phyloP scores from a whole-genome alignment of 2,888 invertebrate species.

The Ennomos fuscantarius region DNA sequence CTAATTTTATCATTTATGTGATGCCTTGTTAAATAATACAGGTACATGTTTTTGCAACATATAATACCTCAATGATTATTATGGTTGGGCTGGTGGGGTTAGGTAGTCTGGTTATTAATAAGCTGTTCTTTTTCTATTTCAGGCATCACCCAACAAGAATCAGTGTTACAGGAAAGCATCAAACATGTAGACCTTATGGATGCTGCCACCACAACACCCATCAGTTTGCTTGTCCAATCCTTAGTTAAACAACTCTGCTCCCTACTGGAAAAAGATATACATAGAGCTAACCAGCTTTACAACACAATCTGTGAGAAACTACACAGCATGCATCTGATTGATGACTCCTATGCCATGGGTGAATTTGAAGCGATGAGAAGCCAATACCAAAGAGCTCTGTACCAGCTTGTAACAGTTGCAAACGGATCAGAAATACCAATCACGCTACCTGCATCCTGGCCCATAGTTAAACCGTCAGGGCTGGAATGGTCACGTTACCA shows the following conservation, averaged over 20 bases:
- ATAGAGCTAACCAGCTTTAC: conserved; percentile 86
- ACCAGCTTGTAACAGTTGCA: conserved; percentile 86
- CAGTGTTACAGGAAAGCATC: conserved; percentile 63
- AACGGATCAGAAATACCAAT: conserved; percentile 82
- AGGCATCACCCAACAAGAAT: conserved; percentile 69
- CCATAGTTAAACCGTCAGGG: conserved; percentile 77
- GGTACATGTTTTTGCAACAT: no score
- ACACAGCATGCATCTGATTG: conserved; percentile 88
- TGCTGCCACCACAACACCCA: conserved; percentile 82
- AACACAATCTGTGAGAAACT: conserved; percentile 88
- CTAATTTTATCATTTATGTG: no score
- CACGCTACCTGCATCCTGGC: conserved; percentile 79
- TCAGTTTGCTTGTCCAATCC: conserved; percentile 89
- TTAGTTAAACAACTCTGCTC: conserved; percentile 88
- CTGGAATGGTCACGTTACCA: conserved; percentile 88
- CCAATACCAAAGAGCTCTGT: conserved; percentile 88
- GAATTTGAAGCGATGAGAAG: conserved; percentile 89
- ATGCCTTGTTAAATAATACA: no score
- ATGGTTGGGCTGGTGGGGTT: no score
- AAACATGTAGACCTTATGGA: conserved; percentile 72
- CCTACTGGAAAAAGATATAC: conserved; percentile 86
- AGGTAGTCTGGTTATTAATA: no score
- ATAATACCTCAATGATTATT: no score
- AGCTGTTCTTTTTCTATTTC: conserved; percentile 43
- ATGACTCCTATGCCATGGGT: conserved; percentile 88